Percentiles rank a stretch among this genome's conserved stretches.
These are phyloP conservation scores for Sympetrum striolatum DNA, from an alignment of 2,888 invertebrate species.

Conservation along the genomic window DNA sequence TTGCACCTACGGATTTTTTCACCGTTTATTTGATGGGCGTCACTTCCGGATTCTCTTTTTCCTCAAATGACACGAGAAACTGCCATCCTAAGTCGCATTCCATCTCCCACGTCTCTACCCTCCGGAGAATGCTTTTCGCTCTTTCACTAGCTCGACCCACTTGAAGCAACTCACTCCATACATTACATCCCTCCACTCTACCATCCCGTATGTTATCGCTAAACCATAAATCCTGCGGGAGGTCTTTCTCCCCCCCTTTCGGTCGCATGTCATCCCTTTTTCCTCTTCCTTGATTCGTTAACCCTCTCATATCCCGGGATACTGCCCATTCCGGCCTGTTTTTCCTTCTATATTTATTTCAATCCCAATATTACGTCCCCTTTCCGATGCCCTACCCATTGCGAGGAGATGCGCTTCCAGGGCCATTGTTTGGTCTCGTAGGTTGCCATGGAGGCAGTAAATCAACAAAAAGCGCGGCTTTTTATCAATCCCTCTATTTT, in stretches of 20 bases:
- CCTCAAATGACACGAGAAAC: too few species aligned
- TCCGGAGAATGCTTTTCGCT: background rate
- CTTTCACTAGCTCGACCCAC: background rate
- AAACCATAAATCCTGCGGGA: conserved; percentile 20
- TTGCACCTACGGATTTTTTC: too few species aligned
- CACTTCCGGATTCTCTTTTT: too few species aligned
- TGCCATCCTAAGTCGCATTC: too few species aligned
- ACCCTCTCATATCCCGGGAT: background rate
- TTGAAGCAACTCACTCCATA: background rate
- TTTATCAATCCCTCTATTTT: too few species aligned
- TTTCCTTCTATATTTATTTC: background rate
- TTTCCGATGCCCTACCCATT: background rate
- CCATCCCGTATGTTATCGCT: conserved; percentile 4
- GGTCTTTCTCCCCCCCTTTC: background rate
- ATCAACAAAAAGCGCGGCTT: too few species aligned
- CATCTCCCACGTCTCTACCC: too few species aligned
- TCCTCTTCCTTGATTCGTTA: background rate
- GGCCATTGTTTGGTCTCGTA: too few species aligned
- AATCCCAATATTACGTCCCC: background rate
- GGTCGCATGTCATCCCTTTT: background rate
- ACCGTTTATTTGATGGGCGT: too few species aligned
- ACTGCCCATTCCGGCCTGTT: background rate
- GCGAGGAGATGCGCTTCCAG: too few species aligned
- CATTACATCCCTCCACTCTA: background rate
- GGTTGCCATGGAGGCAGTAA: too few species aligned